Base-by-base conservation (phyloP, 2,797 vertebrate genomes). In the Apogon hyalosoma region DNA sequence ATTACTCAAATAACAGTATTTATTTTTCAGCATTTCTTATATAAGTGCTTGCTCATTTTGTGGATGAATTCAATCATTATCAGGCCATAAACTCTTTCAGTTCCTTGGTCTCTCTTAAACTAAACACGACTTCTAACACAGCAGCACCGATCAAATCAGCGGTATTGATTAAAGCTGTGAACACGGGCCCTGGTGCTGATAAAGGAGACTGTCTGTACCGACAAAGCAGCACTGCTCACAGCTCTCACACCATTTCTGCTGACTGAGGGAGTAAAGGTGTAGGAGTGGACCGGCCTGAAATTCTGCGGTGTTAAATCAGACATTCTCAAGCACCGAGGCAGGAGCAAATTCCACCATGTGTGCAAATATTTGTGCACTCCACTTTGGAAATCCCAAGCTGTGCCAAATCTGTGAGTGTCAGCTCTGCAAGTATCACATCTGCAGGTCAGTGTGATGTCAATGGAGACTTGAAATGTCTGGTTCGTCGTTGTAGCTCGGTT, bases 351-450 rank as follows among this genome's bases (percentile, higher is more conserved):
- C 84, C 79, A 87, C 80, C 70, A 70, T 79, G 77, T 87, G 77
- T 55, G 80, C 86, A 91, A 89, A 90, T 88, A 89, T 91, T 90
- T 89, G 81, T 62, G 59, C 66, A 66, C 69, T 62, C 63, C 69
- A 65, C 72, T 87, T 81, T 79, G 69, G 75, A 69, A 86, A 80
- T 78, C 73, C 67, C 43, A 63, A 58, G 62, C 49, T 58, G 77
- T 73, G 80, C 81, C 75, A 87, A 74, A 78, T 82, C 68, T 64
- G 60, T 49, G 63, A 86, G 73, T 68, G 63, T 60, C 18, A 2
- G 58, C 56, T 62, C 33, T 50, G 8, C 33, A 42, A 50, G 43
- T 55, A 77, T 47, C 67, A 59, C 39, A 57, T 38, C 72, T 51
- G 60, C 41, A 38, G 66, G 50, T 59, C 68, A 1, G 7, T 18